Evolutionary conservation across 1,140 invertebrate species (phyloP).

Genomic region (Meloidogyne chitwoodi): DNA sequence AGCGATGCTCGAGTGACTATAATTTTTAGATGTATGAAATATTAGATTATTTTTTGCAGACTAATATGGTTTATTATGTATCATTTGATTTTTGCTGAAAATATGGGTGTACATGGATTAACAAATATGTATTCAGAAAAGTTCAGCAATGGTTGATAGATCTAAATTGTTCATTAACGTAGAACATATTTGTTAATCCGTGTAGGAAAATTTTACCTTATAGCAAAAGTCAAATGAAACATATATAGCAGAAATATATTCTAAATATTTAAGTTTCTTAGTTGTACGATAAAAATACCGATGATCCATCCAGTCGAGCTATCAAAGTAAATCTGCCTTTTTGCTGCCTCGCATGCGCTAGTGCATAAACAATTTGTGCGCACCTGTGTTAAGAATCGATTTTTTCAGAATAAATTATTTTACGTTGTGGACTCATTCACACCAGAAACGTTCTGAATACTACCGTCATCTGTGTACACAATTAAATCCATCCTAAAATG

Average conservation of each 20-base stretch:
- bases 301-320: constrained; percentile 12
- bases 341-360: constrained; percentile 40
- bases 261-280: too few relatives aligned
- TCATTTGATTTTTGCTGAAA: too few relatives aligned
- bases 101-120: too few relatives aligned
- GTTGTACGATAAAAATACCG: constrained; percentile 1
- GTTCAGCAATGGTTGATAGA: too few relatives aligned
- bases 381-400: constrained; percentile 11
- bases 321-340: constrained; percentile 40
- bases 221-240: too few relatives aligned
- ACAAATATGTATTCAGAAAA: too few relatives aligned
- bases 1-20: constrained; percentile 15
- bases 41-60: neutral
- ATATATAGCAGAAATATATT: too few relatives aligned
- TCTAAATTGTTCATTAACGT: too few relatives aligned
- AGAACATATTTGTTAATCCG: too few relatives aligned
- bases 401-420: neutral
- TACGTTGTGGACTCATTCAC: constrained; percentile 32
- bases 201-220: too few relatives aligned
- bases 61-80: too few relatives aligned
- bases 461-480: constrained; percentile 10
- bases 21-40: too few relatives aligned
- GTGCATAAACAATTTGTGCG: constrained; percentile 36
- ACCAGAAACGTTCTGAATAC: constrained; percentile 25
- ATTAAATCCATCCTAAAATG: constrained; percentile 13